phyloP scores from a whole-genome alignment of 2,113 vertebrate genomes.

The Dryoscopus gambensis region DNA sequence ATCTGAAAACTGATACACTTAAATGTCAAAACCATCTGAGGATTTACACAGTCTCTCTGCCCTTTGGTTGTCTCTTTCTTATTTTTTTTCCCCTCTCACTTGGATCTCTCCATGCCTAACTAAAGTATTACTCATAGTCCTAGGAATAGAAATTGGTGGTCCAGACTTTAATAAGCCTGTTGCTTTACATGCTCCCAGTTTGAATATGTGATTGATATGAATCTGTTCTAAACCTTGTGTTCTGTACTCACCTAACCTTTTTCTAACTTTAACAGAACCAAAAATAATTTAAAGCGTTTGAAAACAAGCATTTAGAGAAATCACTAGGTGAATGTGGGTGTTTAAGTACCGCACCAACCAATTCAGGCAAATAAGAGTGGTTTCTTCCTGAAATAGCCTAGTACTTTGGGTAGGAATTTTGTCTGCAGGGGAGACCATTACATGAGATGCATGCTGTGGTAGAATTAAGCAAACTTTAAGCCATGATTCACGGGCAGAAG shows the following conservation, averaged over 20 bases:
- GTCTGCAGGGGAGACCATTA: conserved; percentile 20
- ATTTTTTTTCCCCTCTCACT: background rate
- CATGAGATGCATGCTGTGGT: background rate
- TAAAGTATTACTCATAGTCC: background rate
- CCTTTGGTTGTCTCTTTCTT: background rate
- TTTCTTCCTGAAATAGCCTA: conserved; percentile 4
- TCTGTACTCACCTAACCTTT: background rate
- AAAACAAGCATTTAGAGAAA: conserved; percentile 35
- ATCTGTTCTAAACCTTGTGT: background rate
- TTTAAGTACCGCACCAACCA: background rate
- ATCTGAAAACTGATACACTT: background rate
- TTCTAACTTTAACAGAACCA: background rate
- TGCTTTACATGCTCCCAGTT: background rate
- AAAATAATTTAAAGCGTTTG: background rate
- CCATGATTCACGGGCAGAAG: background rate
- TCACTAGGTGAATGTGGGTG: background rate
- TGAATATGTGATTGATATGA: background rate
- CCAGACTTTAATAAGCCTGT: background rate
- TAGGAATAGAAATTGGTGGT: background rate
- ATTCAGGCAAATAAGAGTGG: conserved; percentile 8
- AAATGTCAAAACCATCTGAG: background rate
- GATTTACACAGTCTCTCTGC: background rate
- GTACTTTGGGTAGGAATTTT: background rate
- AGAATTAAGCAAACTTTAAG: conserved; percentile 41
- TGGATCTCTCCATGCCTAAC: background rate